phyloP scores from a whole-genome alignment of 1,140 invertebrate species.

The Whitmania pigra region DNA sequence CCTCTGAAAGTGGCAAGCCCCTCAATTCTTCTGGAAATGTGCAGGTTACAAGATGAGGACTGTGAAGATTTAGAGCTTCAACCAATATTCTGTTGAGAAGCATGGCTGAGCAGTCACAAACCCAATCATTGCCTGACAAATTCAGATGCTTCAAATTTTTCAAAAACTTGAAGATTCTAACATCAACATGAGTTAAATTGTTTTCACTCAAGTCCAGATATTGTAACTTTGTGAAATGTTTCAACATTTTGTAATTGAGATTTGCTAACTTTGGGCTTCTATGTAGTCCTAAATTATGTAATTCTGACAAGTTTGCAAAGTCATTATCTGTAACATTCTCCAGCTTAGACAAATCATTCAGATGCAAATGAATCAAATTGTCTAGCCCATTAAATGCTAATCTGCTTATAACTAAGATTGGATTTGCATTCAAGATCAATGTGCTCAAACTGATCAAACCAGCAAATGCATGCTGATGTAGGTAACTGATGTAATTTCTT shows the following conservation, averaged over 20 bases:
- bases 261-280: constrained; percentile 2
- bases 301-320: not conserved
- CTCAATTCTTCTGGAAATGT: not conserved
- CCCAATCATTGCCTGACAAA: not conserved
- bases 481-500: no score
- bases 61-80: not conserved
- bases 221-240: not conserved
- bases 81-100: not conserved
- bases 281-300: not conserved
- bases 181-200: not conserved
- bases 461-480: no score
- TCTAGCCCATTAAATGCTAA: not conserved
- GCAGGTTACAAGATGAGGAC: not conserved
- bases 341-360: constrained; percentile 10
- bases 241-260: not conserved
- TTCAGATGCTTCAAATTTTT: constrained; percentile 1
- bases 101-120: not conserved
- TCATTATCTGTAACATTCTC: not conserved
- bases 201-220: constrained; percentile 13
- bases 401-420: not conserved
- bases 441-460: not conserved
- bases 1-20: no score
- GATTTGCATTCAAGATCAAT: constrained; percentile 2
- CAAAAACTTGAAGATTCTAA: not conserved
- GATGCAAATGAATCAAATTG: not conserved